These are phyloP conservation scores for Macrotus californicus DNA, from an alignment of 2,113 vertebrate species.

Conservation along the genomic window DNA sequence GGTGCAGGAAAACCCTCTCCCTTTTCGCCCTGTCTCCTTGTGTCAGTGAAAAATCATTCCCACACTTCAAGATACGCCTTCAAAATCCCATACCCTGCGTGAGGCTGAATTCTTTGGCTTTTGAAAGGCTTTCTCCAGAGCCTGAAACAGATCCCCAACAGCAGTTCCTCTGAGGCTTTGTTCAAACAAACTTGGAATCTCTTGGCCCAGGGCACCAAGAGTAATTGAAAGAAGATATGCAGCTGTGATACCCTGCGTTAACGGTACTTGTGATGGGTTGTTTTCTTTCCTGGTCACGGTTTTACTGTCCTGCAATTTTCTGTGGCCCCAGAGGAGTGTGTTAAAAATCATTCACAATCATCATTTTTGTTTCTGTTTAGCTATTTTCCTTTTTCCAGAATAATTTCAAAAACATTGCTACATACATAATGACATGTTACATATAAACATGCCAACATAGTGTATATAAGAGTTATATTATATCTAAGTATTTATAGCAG, in stretches of 20 bases:
- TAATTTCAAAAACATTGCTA: background rate
- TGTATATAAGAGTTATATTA: background rate
- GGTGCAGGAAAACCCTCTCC: background rate
- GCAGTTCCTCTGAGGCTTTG: slow-evolving; percentile 37
- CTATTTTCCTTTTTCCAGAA: background rate
- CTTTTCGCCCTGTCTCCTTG: background rate
- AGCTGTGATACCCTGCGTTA: background rate
- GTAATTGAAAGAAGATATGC: slow-evolving; percentile 46
- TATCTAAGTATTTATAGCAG: background rate
- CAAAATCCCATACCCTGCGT: background rate
- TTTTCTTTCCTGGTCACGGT: background rate
- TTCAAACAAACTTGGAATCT: slow-evolving; percentile 51
- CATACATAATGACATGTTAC: background rate
- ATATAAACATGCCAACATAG: background rate
- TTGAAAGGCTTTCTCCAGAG: background rate
- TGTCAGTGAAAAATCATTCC: slow-evolving; percentile 46
- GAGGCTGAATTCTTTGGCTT: slow-evolving; percentile 31
- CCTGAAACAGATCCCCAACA: slow-evolving; percentile 32
- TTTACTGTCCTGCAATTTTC: background rate
- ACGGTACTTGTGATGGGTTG: fast-evolving
- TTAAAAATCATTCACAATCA: background rate
- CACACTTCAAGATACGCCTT: slow-evolving; percentile 35
- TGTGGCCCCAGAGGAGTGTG: background rate
- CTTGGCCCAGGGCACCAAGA: background rate
- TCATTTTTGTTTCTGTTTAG: background rate